A percentile compares a stretch with the other conserved stretches of the same genome.
phyloP scores from a whole-genome alignment of 2,797 vertebrate genomes.

The Harpagifer antarcticus region DNA sequence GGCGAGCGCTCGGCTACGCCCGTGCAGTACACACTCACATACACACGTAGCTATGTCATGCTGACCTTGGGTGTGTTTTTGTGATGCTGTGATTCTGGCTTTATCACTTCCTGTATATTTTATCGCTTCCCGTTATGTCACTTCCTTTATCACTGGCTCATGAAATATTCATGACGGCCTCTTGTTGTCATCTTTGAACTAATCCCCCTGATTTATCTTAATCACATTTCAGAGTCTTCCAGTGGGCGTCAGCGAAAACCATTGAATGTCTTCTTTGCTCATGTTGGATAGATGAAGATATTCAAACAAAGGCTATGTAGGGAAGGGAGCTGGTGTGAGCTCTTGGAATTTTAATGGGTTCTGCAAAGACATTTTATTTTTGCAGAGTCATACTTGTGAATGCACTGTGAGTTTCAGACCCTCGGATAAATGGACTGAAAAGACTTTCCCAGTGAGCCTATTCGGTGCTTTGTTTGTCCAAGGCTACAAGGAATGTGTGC shows the following conservation, averaged over 20 bases:
- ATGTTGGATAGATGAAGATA: background rate
- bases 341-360: constrained; percentile 54
- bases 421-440: constrained; percentile 33
- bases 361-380: constrained; percentile 53
- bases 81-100: constrained; percentile 25
- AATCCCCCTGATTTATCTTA: background rate
- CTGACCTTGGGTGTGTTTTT: constrained; percentile 50
- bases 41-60: constrained; percentile 15
- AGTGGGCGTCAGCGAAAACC: constrained; percentile 1
- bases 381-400: constrained; percentile 69
- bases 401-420: constrained; percentile 42
- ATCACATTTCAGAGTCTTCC: background rate
- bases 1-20: constrained; percentile 38
- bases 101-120: constrained; percentile 19
- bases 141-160: background rate
- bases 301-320: constrained; percentile 10
- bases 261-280: constrained; percentile 2
- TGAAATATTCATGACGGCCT: background rate
- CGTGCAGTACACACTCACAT: constrained; percentile 5
- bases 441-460: constrained; percentile 25
- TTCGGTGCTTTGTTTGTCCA: constrained; percentile 52
- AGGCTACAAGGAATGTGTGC: constrained; percentile 18
- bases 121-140: constrained; percentile 15
- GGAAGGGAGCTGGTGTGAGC: constrained; percentile 20
- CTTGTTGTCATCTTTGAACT: constrained; percentile 10